phyloP scores from a whole-genome alignment of 2,113 vertebrate species.

The Leucopsar rothschildi region DNA sequence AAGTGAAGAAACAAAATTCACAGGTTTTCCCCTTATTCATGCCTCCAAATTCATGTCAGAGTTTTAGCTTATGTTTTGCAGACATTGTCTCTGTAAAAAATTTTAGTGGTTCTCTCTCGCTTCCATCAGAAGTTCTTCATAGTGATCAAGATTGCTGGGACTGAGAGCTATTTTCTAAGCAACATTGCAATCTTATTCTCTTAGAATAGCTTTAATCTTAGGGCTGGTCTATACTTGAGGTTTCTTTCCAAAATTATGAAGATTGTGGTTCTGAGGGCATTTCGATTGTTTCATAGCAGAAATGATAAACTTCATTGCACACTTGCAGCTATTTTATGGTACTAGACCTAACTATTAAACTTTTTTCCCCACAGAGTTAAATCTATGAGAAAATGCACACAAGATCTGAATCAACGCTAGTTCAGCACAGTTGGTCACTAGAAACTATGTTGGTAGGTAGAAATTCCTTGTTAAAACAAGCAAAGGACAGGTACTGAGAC shows the following conservation, averaged over 20 bases:
- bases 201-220: constrained; percentile 26
- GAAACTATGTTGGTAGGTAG: not conserved
- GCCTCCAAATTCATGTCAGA: not conserved
- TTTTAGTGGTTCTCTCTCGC: not conserved
- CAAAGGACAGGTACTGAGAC: not conserved
- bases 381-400: not conserved
- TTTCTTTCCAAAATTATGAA: constrained; percentile 3
- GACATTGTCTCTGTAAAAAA: not conserved
- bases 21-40: not conserved
- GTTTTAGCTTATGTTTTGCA: not conserved
- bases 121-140: not conserved
- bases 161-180: not conserved
- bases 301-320: not conserved
- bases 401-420: not conserved
- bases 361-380: not conserved
- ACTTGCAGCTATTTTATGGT: not conserved
- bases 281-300: not conserved
- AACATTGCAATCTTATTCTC: not conserved
- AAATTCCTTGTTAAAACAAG: not conserved
- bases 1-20: not conserved
- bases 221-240: constrained; percentile 13
- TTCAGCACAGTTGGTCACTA: not conserved
- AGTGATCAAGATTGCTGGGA: not conserved
- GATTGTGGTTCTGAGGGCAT: not conserved
- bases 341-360: not conserved